These are phyloP conservation scores for Criorhina ranunculi DNA, from an alignment of 2,888 invertebrate species.

Conservation along the genomic window DNA sequence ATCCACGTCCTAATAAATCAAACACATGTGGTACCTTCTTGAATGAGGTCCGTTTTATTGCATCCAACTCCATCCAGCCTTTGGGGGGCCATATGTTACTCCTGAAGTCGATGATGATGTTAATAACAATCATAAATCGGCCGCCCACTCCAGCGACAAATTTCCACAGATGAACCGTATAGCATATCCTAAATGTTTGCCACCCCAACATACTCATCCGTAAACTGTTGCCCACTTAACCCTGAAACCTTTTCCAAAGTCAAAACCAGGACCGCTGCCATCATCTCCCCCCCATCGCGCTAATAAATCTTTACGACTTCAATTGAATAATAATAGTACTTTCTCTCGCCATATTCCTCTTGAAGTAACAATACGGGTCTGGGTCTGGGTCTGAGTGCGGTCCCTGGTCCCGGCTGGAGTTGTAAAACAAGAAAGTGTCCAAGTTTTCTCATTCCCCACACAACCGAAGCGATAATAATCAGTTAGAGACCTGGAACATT, in stretches of 20 bases:
- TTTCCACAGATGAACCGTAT: neutral
- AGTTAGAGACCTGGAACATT: conserved; percentile 26
- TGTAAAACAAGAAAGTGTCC: conserved; percentile 54
- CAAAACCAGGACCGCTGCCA: neutral
- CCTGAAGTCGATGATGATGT: conserved; percentile 53
- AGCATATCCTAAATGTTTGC: conserved; percentile 4
- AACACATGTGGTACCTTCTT: neutral
- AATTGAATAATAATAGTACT: conserved; percentile 57
- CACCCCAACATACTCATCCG: conserved; percentile 11
- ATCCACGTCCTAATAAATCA: conserved; percentile 17
- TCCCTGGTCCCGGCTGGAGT: conserved; percentile 7
- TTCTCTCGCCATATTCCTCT: conserved; percentile 21
- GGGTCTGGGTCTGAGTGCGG: neutral
- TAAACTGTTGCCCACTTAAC: conserved; percentile 23
- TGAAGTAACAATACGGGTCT: conserved; percentile 24
- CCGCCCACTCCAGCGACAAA: conserved; percentile 13
- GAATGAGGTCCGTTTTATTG: conserved; percentile 37
- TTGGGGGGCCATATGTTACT: conserved; percentile 39
- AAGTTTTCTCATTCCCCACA: conserved; percentile 1
- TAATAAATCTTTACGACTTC: conserved; percentile 55
- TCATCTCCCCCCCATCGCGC: conserved; percentile 21
- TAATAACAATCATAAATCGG: conserved; percentile 59
- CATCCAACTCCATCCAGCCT: neutral
- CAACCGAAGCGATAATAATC: conserved; percentile 41
- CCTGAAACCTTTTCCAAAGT: conserved; percentile 14